Evolutionary conservation across 2,113 vertebrate genomes (phyloP), one percentile per base, ranked within the genome.

Genomic region (Hydrolagus affinis): DNA sequence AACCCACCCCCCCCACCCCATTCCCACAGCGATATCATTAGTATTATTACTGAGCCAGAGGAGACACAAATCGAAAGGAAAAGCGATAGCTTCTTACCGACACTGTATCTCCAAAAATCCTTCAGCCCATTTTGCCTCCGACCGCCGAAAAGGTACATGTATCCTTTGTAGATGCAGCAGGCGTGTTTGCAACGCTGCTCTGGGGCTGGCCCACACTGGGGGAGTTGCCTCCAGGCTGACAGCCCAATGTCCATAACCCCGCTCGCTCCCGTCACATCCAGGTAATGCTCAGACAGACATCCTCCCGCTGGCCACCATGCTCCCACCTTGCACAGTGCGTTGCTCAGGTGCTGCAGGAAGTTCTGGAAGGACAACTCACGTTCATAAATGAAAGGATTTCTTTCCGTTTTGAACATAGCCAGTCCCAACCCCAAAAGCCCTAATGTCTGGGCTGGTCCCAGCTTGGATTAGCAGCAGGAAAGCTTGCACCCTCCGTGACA

Each of bases 101-200:
- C 89, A 15, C 80, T 89, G 91, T 96, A 97, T 28, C 91, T 90
- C 96, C 96, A 97, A 86, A 96, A 95, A 89, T 97, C 96, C 30
- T 90, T 87, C 60, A 95, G 90, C 0, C 85, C 87, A 87, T 86
- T 77, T 86, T 74, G 90, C 87, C 88, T 87, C 30, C 94, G 87
- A 21, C 96, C 96, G 14, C 95, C 95, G 25, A 95, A 87, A 70
- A 97, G 21, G n/a, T 95, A 97, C 7, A 97, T 87, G 9, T 90
- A 83, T 21, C 90, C 94, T 10, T 90, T 85, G 23, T 89, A 90
- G 25, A 87, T 71, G 86, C 91, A 91, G 87, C 94, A 95, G 60
- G 94, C 92, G 0, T 96, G 95, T 59, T 95, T 96, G 72, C 89
- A 95, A 44, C 96, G 94, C 85, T 96, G 91, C 0, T 93, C 88